phyloP scores from a whole-genome alignment of 2,797 vertebrate genomes.

The Sebastes taczanowskii region DNA sequence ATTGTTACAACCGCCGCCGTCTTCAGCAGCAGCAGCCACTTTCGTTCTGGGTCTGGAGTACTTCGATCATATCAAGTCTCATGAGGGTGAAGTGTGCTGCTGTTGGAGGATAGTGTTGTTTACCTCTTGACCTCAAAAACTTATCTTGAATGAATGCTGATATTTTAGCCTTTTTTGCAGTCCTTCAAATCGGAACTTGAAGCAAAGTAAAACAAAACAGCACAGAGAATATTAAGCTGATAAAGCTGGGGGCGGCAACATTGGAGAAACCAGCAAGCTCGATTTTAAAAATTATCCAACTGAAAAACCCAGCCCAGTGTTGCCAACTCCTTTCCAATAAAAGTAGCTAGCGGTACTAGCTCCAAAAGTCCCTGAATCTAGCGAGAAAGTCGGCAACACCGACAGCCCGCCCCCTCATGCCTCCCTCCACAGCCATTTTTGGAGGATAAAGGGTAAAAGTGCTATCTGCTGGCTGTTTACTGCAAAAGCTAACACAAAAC shows the following conservation, averaged over 20 bases:
- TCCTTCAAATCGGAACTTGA: background rate
- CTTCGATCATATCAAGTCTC: conserved; percentile 11
- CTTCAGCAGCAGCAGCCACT: conserved; percentile 6
- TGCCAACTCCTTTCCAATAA: background rate
- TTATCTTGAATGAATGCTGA: background rate
- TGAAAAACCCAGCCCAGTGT: background rate
- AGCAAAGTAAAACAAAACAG: background rate
- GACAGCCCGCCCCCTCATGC: no score
- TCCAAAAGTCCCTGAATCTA: background rate
- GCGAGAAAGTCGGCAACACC: background rate
- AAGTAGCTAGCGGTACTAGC: background rate
- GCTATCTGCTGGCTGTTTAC: no score
- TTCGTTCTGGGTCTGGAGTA: conserved; percentile 8
- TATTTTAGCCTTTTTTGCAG: background rate
- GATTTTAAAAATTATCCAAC: background rate
- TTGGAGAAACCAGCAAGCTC: background rate
- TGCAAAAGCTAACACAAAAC: no score
- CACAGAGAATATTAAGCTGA: background rate
- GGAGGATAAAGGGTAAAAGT: no score
- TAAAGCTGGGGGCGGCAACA: background rate
- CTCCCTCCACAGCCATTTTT: no score
- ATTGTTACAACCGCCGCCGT: conserved; percentile 12
- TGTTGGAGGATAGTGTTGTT: background rate
- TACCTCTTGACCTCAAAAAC: background rate
- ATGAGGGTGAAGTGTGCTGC: background rate